phyloP scores from a whole-genome alignment of 1,140 invertebrate species.

The Drosophila mauritiana region DNA sequence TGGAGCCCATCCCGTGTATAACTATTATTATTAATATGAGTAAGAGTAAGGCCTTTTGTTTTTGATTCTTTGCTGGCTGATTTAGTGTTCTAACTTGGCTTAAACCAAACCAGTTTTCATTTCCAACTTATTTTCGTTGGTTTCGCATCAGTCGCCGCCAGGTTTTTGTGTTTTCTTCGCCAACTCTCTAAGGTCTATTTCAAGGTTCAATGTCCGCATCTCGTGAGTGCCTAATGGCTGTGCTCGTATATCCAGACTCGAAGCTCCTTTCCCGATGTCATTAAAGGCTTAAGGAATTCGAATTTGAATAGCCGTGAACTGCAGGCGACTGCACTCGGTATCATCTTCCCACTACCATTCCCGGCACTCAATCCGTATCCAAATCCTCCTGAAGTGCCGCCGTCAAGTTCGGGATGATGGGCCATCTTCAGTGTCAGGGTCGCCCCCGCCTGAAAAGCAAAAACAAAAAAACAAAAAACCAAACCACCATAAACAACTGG shows the following conservation, averaged over 20 bases:
- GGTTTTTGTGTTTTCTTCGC: slow-evolving; percentile 51
- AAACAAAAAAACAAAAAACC: neutral
- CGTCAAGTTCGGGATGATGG: slow-evolving; percentile 54
- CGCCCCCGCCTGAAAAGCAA: neutral
- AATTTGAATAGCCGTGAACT: slow-evolving; percentile 39
- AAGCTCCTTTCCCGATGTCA: slow-evolving; percentile 64
- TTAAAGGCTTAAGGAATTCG: slow-evolving; percentile 67
- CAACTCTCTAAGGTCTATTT: slow-evolving; percentile 68
- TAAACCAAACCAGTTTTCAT: slow-evolving; percentile 80
- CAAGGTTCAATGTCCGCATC: slow-evolving; percentile 77
- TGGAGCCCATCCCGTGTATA: slow-evolving; percentile 4
- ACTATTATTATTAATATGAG: slow-evolving; percentile 75
- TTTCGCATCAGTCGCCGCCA: slow-evolving; percentile 56
- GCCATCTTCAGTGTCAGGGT: slow-evolving; percentile 58
- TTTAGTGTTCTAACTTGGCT: slow-evolving; percentile 75
- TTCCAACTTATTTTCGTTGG: slow-evolving; percentile 77
- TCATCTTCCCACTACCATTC: slow-evolving; percentile 49
- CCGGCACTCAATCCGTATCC: neutral
- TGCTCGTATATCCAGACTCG: slow-evolving; percentile 4
- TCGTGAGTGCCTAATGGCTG: slow-evolving; percentile 60
- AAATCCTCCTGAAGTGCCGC: slow-evolving; percentile 65
- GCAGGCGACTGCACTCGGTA: slow-evolving; percentile 47
- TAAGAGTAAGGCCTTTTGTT: slow-evolving; percentile 63
- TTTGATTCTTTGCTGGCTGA: slow-evolving; percentile 31
- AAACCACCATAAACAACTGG: neutral